Conservation (phyloP, 2,888 invertebrate species). For the Dasysyrphus albostriatus region DNA sequence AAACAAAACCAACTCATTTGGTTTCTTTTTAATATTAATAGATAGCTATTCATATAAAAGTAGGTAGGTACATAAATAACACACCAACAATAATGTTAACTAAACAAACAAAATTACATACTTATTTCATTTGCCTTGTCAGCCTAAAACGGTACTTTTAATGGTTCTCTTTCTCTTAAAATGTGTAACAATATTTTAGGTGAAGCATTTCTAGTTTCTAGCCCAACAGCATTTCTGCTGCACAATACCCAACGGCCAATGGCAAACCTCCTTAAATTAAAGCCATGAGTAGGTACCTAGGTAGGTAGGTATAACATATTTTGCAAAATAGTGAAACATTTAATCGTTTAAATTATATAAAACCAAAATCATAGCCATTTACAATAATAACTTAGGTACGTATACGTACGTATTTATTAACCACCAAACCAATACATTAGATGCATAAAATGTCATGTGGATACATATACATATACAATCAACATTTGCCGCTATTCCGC, state of each 20-base stretch:
- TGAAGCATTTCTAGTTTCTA: not conserved
- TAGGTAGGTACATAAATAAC: not conserved
- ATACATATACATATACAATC: constrained; percentile 15
- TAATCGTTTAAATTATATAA: not conserved
- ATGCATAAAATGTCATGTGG: not conserved
- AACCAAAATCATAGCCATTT: not conserved
- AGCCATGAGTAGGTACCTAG: not conserved
- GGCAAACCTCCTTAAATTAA: constrained; percentile 3
- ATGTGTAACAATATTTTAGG: not conserved
- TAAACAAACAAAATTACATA: constrained; percentile 43
- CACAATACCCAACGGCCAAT: not conserved
- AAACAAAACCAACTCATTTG: not conserved
- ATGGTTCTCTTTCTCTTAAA: not conserved
- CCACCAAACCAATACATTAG: constrained; percentile 28
- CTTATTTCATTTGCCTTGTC: constrained; percentile 18
- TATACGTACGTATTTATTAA: constrained; percentile 6
- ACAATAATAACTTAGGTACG: not conserved
- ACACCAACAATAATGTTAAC: constrained; percentile 25
- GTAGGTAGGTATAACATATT: no score
- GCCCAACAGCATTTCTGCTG: not conserved
- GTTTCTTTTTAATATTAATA: not conserved
- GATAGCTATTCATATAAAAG: no score
- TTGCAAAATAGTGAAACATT: no score
- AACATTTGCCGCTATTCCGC: constrained; percentile 63
- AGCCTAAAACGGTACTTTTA: constrained; percentile 21